Evolutionary conservation across 2,113 vertebrate species (phyloP).

Genomic region (Gasterosteus nipponicus): DNA sequence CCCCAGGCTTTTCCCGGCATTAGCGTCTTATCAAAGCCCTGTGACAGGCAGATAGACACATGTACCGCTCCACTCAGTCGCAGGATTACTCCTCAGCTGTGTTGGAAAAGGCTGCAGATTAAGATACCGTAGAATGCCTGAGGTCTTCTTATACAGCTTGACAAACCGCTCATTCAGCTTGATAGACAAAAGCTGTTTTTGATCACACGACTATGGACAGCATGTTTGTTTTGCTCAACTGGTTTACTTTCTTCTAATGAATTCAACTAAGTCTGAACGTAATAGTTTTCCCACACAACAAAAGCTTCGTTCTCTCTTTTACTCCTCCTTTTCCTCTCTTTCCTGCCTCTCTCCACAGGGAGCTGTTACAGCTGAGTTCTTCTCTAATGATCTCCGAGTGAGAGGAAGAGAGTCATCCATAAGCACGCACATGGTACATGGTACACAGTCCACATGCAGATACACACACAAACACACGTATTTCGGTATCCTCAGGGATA

Average conservation of each 20-base stretch:
- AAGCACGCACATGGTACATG: constrained; percentile 49
- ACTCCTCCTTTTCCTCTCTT: constrained; percentile 27
- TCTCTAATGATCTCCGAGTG: constrained; percentile 76
- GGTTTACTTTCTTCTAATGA: constrained; percentile 1
- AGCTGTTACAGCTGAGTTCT: constrained; percentile 65
- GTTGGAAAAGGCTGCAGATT: constrained; percentile 29
- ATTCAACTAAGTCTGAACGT: constrained; percentile 12
- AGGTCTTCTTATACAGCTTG: not conserved
- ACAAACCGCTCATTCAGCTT: constrained; percentile 5
- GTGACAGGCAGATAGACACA: constrained; percentile 38
- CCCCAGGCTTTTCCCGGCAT: constrained; percentile 35
- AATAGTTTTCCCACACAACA: constrained; percentile 25
- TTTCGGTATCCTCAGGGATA: constrained; percentile 61
- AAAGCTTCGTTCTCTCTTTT: constrained; percentile 30
- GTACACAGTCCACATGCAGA: constrained; percentile 20
- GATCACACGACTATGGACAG: not conserved
- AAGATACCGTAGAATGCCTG: constrained; percentile 27
- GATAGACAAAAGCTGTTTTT: not conserved
- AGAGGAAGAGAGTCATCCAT: constrained; percentile 63
- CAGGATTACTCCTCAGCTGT: constrained; percentile 30
- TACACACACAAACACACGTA: constrained; percentile 15
- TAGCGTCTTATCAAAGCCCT: constrained; percentile 45
- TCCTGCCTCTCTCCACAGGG: constrained; percentile 40
- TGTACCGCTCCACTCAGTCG: constrained; percentile 14
- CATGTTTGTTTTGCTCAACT: not conserved